Base-by-base conservation (phyloP, 1,140 invertebrate genomes). In the Drosophila bifasciata region DNA sequence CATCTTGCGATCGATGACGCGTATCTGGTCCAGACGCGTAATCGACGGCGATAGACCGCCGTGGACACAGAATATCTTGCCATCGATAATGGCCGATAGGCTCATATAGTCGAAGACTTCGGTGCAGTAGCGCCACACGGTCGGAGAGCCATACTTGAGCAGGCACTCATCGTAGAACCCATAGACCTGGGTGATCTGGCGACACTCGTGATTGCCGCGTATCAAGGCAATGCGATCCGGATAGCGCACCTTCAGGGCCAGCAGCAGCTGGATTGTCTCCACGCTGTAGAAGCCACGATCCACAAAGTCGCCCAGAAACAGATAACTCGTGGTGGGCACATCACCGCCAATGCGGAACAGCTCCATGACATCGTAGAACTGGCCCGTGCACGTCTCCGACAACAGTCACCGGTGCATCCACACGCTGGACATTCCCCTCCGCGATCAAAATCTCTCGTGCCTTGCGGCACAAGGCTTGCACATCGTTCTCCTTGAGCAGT, bases 321-420 rank as follows among this genome's bases (percentile, higher is more conserved):
- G 92, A 90, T 99, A 99, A 92, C 99, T 99, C 46, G 98, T 99
- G 92, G 99, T 97, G 32, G 98, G 98, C 58, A 99, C 97, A 94
- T 99, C 97, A 17, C 98, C 99, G 40, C 99, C 98, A 21, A 99
- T 97, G 95, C 98, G 98, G 90, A 99, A 99, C 28, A 99, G 92
- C 93, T 99, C 98, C 92, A 99, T 98, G n/a, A 99, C 93, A 92
- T 99, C 99, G 93, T 99, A 99, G 93, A 99, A 99, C 92, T 99
- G 99, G 99, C 4, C 99, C 99, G 92, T 99, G 99, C 70, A 99
- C 99, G 92, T 99, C 99, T 60, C 99, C 99, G 93, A 99, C 99
- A 93, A 99, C 98, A 59, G 98, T 99, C 36, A 99, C 98, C 53
- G 99, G 99, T 41, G 98, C 98, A 92, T 99, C 98, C 8, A 99